Base-by-base conservation (phyloP, 2,113 vertebrate genomes). In the Piaya cayana region DNA sequence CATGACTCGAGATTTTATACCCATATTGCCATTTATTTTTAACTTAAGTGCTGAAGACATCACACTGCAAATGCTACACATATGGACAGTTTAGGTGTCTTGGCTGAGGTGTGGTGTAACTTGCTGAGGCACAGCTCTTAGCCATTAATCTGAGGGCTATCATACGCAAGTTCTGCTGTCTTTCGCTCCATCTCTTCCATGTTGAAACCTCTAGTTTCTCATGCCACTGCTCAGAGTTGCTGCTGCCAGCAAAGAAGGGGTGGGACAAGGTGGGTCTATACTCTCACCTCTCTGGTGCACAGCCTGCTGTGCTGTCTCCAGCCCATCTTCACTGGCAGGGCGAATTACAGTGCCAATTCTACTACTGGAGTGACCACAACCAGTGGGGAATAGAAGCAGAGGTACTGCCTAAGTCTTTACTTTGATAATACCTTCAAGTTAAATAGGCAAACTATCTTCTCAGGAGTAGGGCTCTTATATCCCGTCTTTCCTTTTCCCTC, bases 11-110 rank as follows among this genome's bases (percentile, higher is more conserved):
- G 72, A 88, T 93, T 88, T 94, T 78, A 23, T 63, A 65, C 45
- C 71, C 56, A 60, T 53, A 70, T 49, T 22, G 43, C 29, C 92
- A 34, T 74, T 92, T 86, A 74, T 87, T 91, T 97, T 89, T 85
- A 74, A 63, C 34, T 72, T 77, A 53, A 0, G 2, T 7, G 32
- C 53, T 76, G 30, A 15, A 91, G 67, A 58, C 53, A 32, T 43
- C 39, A n/a, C 23, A 23, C 23, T 47, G 50, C 60, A 45, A 60
- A 79, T 29, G 25, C 62, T 50, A 4, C 25, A 47, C 5, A 2
- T 0, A 1, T 1, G 1, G 26, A 20, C 14, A 20, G 22, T 29
- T 72, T 5, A 8, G 17, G 12, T 14, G 34, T 8, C 12, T 60
- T 0, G 0, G 59, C 50, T 58, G 87, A 49, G 26, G 13, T 64